Percentiles rank a stretch among this genome's conserved stretches.
Conservation (phyloP, 2,888 invertebrate genomes). For the Drosophila peninsularis region DNA sequence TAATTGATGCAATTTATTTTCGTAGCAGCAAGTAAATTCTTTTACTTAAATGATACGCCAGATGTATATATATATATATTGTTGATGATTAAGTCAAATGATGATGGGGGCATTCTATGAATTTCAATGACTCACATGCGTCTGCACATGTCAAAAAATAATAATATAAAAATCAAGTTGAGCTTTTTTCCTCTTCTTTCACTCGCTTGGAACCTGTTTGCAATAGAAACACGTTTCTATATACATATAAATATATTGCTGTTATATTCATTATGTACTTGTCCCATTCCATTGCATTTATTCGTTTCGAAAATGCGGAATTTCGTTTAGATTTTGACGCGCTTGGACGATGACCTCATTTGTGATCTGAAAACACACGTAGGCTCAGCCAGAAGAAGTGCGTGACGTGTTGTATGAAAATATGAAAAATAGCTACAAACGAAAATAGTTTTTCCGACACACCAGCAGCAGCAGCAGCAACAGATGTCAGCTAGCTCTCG, state of each 20-base stretch:
- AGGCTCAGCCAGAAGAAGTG: conserved; percentile 40
- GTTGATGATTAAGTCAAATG: conserved; percentile 19
- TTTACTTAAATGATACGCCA: background rate
- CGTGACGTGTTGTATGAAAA: conserved; percentile 56
- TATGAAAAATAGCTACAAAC: conserved; percentile 46
- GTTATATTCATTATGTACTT: conserved; percentile 30
- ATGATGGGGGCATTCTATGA: conserved; percentile 26
- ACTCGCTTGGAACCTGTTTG: conserved; percentile 58
- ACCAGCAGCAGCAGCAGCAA: conserved; percentile 34
- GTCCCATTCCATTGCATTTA: conserved; percentile 28
- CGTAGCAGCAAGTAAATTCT: conserved; percentile 4
- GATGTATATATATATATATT: background rate
- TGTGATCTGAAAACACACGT: conserved; percentile 28
- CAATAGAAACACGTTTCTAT: conserved; percentile 63
- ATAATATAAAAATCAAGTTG: conserved; percentile 7
- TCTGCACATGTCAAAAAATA: conserved; percentile 32
- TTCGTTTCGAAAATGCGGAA: conserved; percentile 59
- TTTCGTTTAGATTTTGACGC: conserved; percentile 36
- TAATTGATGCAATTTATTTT: conserved; percentile 5
- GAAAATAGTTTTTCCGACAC: conserved; percentile 53
- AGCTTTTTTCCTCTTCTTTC: conserved; percentile 13
- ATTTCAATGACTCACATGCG: conserved; percentile 44
- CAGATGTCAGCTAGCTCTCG: conserved; percentile 33
- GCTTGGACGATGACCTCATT: conserved; percentile 75
- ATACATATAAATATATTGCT: conserved; percentile 1